A percentile compares a stretch with the other conserved stretches of the same genome.
Conservation (phyloP, 2,113 vertebrate genomes). For the Perognathus longimembris region DNA sequence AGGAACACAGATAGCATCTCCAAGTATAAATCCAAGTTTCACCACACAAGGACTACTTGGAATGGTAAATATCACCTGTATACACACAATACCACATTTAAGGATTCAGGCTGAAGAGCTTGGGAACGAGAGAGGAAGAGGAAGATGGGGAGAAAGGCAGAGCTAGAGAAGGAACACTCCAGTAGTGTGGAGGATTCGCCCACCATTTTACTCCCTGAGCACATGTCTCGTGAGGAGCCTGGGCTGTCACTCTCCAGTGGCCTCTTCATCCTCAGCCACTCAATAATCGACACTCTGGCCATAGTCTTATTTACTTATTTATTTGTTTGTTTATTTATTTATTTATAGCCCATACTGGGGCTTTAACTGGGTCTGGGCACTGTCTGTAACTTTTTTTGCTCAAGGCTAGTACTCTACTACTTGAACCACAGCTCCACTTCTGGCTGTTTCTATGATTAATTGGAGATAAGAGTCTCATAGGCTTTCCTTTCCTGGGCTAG, state of each 20-base stretch:
- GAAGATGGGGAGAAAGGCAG: neutral
- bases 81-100: neutral
- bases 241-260: neutral
- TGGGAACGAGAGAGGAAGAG: neutral
- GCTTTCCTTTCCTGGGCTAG: too few species aligned
- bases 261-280: too few species aligned
- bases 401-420: too few species aligned
- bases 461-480: too few species aligned
- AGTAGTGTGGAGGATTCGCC: fast-evolving
- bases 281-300: neutral
- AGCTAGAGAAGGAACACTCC: neutral
- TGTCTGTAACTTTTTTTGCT: too few species aligned
- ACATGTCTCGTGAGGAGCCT: neutral
- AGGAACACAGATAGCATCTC: neutral
- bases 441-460: too few species aligned
- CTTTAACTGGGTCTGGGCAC: too few species aligned
- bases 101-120: neutral
- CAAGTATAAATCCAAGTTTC: neutral
- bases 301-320: neutral
- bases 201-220: neutral
- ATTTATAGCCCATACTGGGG: too few species aligned
- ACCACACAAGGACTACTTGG: neutral
- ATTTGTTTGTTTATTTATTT: too few species aligned
- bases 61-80: neutral
- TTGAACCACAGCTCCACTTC: too few species aligned